Evolutionary conservation across 2,888 invertebrate genomes (phyloP).

Genomic region (Chloromyia formosa): DNA sequence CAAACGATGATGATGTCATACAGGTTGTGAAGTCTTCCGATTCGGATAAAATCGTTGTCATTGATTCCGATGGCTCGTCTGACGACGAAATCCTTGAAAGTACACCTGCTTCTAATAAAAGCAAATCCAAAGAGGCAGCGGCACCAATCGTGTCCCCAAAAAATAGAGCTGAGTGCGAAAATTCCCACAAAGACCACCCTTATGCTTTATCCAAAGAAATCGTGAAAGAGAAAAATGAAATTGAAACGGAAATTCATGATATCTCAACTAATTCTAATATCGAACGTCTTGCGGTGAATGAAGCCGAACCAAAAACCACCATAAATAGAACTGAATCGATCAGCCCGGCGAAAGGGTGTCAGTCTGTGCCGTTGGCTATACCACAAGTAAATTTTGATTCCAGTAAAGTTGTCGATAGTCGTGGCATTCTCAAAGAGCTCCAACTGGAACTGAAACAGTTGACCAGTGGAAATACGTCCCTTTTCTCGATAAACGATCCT

Average conservation of each 20-base stretch:
- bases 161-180: too few species aligned
- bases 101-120: not conserved
- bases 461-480: not conserved
- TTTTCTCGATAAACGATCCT: not conserved
- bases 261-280: too few species aligned
- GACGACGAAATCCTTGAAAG: not conserved
- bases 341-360: not conserved
- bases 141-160: not conserved
- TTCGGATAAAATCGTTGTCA: not conserved
- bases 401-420: slow-evolving; percentile 21
- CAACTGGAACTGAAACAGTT: slow-evolving; percentile 16
- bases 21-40: not conserved
- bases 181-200: too few species aligned
- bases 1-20: slow-evolving; percentile 16
- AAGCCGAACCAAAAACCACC: too few species aligned
- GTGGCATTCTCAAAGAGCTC: slow-evolving; percentile 9
- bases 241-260: not conserved
- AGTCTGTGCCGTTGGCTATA: not conserved
- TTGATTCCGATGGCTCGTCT: slow-evolving; percentile 5
- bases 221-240: too few species aligned
- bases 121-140: too few species aligned
- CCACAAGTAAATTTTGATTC: slow-evolving; percentile 23
- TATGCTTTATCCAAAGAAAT: too few species aligned
- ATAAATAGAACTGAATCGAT: too few species aligned
- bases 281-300: too few species aligned